Conservation (phyloP, 2,888 invertebrate species). For the Megaustenia siamemsis region DNA sequence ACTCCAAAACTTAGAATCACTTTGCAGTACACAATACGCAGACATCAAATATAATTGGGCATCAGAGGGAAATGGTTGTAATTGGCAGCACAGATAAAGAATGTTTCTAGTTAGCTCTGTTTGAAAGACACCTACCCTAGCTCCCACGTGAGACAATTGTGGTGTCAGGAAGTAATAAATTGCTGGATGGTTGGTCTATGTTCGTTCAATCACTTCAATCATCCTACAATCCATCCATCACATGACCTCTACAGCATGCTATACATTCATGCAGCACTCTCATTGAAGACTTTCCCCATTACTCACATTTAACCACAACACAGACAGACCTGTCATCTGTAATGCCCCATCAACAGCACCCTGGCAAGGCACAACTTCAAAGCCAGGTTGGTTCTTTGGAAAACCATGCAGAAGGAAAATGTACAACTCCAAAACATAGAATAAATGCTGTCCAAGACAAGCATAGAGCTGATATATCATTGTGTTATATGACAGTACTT, state of each 20-base stretch:
- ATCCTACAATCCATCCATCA: no score
- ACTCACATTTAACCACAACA: not conserved
- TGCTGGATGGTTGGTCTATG: no score
- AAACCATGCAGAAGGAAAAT: not conserved
- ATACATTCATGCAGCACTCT: no score
- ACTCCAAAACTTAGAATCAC: not conserved
- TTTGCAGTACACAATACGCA: not conserved
- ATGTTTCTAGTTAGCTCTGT: not conserved
- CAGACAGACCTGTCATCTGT: not conserved
- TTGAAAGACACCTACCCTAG: no score
- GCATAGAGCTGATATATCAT: no score
- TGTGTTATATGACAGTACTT: no score
- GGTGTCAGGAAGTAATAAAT: no score
- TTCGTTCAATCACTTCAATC: no score
- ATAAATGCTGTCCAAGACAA: no score
- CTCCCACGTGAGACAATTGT: no score
- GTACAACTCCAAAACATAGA: no score
- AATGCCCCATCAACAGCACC: not conserved
- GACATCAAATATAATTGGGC: not conserved
- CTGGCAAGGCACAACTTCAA: constrained; percentile 6
- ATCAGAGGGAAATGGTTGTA: not conserved
- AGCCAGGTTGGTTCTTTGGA: not conserved
- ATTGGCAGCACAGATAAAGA: not conserved
- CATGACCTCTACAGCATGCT: no score
- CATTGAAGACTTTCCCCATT: not conserved